These are phyloP conservation scores for Mesopsocus fuscifrons DNA, from an alignment of 2,888 invertebrate genomes.

Conservation along the genomic window DNA sequence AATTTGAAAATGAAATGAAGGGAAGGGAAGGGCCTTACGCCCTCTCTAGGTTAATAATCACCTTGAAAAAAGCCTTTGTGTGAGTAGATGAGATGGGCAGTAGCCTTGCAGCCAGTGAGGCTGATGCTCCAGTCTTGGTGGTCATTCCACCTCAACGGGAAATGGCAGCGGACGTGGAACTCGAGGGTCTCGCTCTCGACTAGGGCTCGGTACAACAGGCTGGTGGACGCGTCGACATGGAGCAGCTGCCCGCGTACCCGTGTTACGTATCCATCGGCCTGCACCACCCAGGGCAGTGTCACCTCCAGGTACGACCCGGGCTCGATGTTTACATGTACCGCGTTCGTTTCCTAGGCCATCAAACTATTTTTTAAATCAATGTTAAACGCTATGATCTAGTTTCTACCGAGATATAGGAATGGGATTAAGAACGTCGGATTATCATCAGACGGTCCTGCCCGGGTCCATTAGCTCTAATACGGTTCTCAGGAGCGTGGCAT, in stretches of 20 bases:
- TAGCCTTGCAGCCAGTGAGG: conserved; percentile 86
- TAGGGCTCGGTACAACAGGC: conserved; percentile 77
- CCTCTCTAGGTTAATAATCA: conserved; percentile 18
- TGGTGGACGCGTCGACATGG: conserved; percentile 89
- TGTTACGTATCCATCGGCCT: conserved; percentile 72
- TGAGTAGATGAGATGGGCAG: conserved; percentile 77
- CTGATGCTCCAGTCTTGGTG: conserved; percentile 88
- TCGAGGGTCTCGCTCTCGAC: conserved; percentile 89
- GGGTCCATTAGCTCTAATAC: no score
- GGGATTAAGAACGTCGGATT: no score
- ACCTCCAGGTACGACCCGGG: conserved; percentile 92
- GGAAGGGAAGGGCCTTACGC: conserved; percentile 9
- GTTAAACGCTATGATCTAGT: no score
- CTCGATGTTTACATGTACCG: conserved; percentile 86
- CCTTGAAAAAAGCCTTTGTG: conserved; percentile 91
- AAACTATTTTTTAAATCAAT: no score
- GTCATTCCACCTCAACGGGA: conserved; percentile 89
- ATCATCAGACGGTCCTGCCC: no score
- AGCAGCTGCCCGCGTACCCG: conserved; percentile 85
- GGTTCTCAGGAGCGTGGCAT: no score
- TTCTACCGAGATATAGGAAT: no score
- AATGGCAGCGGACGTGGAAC: conserved; percentile 72
- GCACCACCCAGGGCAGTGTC: conserved; percentile 86
- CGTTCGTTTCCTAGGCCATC: conserved; percentile 87
- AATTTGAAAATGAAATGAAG: neutral